Percentiles rank a stretch among this genome's conserved stretches.
phyloP scores from a whole-genome alignment of 2,888 invertebrate species.

The Perizoma affinitatum region DNA sequence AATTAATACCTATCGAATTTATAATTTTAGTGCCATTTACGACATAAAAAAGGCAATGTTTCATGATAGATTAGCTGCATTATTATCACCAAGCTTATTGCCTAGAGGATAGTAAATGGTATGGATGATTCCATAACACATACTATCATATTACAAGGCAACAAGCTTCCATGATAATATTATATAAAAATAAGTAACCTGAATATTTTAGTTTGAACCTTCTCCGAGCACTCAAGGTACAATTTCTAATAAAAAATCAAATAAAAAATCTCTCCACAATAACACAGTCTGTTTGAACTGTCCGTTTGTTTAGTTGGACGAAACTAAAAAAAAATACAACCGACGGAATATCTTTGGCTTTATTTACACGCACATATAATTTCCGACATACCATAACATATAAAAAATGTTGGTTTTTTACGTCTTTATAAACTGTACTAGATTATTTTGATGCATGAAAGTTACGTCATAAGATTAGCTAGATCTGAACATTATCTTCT shows the following conservation, averaged over 20 bases:
- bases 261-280: slow-evolving; percentile 36
- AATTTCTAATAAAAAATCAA: slow-evolving; percentile 29
- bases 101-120: too few species aligned
- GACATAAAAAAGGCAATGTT: too few species aligned
- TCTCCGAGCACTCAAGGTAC: slow-evolving; percentile 19
- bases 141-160: too few species aligned
- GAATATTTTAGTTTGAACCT: slow-evolving; percentile 12
- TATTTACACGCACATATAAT: slow-evolving; percentile 48
- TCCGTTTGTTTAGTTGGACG: slow-evolving; percentile 68
- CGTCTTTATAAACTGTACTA: slow-evolving; percentile 40
- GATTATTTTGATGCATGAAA: slow-evolving; percentile 30
- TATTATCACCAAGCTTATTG: too few species aligned
- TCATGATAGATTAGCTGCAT: too few species aligned
- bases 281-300: slow-evolving; percentile 52
- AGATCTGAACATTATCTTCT: slow-evolving; percentile 12
- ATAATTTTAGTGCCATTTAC: too few species aligned
- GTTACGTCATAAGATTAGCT: slow-evolving; percentile 15
- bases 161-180: too few species aligned
- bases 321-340: slow-evolving; percentile 58
- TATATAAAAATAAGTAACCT: too few species aligned
- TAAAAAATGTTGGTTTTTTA: slow-evolving; percentile 42
- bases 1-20: too few species aligned
- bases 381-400: slow-evolving; percentile 47
- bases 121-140: too few species aligned
- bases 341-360: slow-evolving; percentile 55